A percentile compares a stretch with the other conserved stretches of the same genome.
phyloP scores from a whole-genome alignment of 2,113 vertebrate genomes.

The Notarius lentiginosus region DNA sequence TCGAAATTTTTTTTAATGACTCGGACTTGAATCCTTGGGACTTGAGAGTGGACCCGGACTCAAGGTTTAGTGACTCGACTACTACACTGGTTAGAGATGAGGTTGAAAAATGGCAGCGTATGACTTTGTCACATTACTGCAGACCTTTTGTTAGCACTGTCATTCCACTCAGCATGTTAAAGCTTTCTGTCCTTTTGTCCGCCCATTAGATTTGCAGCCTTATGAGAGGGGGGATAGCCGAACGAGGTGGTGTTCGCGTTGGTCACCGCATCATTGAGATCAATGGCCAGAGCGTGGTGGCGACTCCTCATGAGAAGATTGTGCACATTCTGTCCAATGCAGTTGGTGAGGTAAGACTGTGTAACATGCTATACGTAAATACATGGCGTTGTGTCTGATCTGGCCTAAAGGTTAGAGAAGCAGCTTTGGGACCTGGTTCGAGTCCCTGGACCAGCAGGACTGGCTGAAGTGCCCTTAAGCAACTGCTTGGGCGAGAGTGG shows the following conservation, averaged over 20 bases:
- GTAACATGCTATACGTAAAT: background rate
- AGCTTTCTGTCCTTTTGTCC: background rate
- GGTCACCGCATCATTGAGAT: conserved; percentile 98
- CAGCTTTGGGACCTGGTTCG: too few species aligned
- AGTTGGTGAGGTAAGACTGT: conserved; percentile 87
- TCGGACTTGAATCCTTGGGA: too few species aligned
- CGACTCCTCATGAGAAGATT: conserved; percentile 94
- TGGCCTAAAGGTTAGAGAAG: too few species aligned
- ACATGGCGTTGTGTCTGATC: background rate
- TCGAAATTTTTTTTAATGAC: too few species aligned
- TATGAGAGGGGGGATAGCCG: conserved; percentile 95
- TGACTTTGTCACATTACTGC: background rate
- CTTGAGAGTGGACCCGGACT: too few species aligned
- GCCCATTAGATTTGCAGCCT: conserved; percentile 90
- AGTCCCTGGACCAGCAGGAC: too few species aligned
- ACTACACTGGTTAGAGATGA: too few species aligned
- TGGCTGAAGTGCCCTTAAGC: too few species aligned
- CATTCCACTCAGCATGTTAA: background rate
- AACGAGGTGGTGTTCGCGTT: conserved; percentile 92
- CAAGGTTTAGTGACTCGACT: too few species aligned
- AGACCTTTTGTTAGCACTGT: background rate
- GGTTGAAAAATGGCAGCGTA: background rate
- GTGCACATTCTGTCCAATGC: conserved; percentile 95
- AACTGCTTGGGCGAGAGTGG: too few species aligned
- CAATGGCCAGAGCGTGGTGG: conserved; percentile 95